Evolutionary conservation across 2,113 vertebrate species (phyloP).

Genomic region (Eupsittula cactorum): DNA sequence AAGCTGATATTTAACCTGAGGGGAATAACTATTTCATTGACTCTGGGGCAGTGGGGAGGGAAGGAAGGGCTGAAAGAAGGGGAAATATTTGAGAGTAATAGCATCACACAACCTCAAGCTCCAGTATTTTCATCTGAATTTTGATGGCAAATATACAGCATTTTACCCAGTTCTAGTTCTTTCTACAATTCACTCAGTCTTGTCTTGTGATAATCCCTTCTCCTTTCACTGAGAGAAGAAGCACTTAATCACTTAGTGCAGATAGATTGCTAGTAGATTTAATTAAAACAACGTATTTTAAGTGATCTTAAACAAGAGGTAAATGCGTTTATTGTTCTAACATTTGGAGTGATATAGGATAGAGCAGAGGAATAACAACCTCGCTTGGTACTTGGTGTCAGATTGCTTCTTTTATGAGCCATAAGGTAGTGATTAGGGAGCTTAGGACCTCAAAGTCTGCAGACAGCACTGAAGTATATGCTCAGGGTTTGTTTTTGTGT

Average conservation of each 20-base stretch:
- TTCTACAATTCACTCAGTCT: background rate
- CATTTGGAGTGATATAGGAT: constrained; percentile 29
- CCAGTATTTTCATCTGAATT: background rate
- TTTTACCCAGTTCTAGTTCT: background rate
- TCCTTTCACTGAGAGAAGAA: constrained; percentile 33
- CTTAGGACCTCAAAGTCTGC: constrained; percentile 40
- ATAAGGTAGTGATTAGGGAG: constrained; percentile 66
- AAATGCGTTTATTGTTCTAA: constrained; percentile 64
- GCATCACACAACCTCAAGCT: background rate
- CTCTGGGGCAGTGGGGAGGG: background rate
- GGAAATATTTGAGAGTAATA: constrained; percentile 9
- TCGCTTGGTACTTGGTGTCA: constrained; percentile 23
- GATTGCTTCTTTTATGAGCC: constrained; percentile 64
- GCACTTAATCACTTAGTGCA: constrained; percentile 58
- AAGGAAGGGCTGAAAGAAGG: constrained; percentile 5
- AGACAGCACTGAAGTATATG: background rate
- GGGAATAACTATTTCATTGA: constrained; percentile 52
- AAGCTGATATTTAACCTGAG: constrained; percentile 59
- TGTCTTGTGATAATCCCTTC: constrained; percentile 22
- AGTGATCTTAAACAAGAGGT: constrained; percentile 58
- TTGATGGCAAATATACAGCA: background rate
- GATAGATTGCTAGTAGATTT: constrained; percentile 50
- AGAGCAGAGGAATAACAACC: constrained; percentile 43
- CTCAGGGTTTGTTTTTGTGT: background rate
- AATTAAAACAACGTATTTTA: constrained; percentile 65